Percentiles rank a stretch among this genome's conserved stretches.
Evolutionary conservation across 2,888 invertebrate genomes (phyloP).

Genomic region (Ichneumon xanthorius): DNA sequence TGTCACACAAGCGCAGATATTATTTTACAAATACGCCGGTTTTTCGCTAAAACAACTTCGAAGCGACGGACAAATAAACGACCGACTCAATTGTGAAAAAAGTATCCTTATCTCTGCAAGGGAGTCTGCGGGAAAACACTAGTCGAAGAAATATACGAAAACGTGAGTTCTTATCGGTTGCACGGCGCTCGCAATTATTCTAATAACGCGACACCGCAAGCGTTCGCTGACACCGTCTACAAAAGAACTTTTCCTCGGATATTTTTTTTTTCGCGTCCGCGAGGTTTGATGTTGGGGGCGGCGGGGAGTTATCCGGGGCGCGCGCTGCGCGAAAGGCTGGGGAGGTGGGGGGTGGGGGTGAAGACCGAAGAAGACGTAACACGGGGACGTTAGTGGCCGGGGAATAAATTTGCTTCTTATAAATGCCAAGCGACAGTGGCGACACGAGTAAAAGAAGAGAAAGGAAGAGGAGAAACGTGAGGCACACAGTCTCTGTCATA

Average conservation of each 20-base stretch:
- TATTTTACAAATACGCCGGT: constrained; percentile 10
- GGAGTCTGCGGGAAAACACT: not conserved
- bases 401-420: constrained; percentile 71
- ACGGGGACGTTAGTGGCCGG: constrained; percentile 53
- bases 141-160: not conserved
- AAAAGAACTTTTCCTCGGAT: not conserved
- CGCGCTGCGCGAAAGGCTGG: not conserved
- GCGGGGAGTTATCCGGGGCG: not conserved
- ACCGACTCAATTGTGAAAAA: not conserved
- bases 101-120: not conserved
- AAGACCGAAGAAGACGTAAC: constrained; percentile 31
- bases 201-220: constrained; percentile 34
- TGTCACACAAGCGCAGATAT: not conserved
- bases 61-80: constrained; percentile 1
- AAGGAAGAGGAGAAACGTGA: constrained; percentile 17
- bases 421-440: constrained; percentile 64
- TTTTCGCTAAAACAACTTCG: not conserved
- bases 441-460: constrained; percentile 15
- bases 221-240: constrained; percentile 25
- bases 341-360: too few relatives aligned
- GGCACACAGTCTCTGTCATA: constrained; percentile 1
- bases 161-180: constrained; percentile 6
- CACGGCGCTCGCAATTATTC: constrained; percentile 26
- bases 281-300: constrained; percentile 1
- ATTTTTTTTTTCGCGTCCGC: constrained; percentile 12